Base-by-base conservation (phyloP, 2,888 invertebrate species). In the Metacarcinus magister region DNA sequence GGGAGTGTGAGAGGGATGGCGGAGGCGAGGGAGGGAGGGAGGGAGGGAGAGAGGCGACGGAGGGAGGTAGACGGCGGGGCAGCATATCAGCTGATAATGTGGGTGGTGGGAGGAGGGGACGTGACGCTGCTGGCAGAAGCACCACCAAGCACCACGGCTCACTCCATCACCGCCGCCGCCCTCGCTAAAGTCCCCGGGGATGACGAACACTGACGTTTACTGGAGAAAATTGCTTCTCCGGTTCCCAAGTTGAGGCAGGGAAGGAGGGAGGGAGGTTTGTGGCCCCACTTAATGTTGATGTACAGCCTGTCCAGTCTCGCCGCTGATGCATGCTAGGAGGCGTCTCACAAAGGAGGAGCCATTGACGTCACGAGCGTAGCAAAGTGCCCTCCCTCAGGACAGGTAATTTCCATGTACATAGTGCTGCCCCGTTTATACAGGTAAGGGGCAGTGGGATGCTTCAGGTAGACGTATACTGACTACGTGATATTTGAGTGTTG, bases 201-300 rank as follows among this genome's bases (percentile, higher is more conserved):
- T 75, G 75, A 75, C 75, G 75, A 75, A 75, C 75, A 75, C 75
- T 75, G 75, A 75, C 75, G 75, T 75, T 75, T 75, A 75, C 75
- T 75, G 75, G 75, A 28, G n/a, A 75, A 75, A 75, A 75, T 75
- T 75, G 75, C 75, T 75, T 75, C 75, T 75, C 75, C 75, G 75
- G 75, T 75, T 75, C 75, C 75, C 75, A 75, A 75, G 75, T 75
- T 75, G 75, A 75, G 75, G 75, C 75, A 75, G 75, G 75, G 75
- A 75, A 75, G 75, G 75, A 75, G 75, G 75, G 75, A n/a, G n/a
- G n/a, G 75, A 75, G 75, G 75, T 75, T 75, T 75, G 75, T 75
- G 75, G 75, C n/a, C 75, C 75, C 75, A 75, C 75, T 75, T 75
- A 75, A 75, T 75, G 75, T 75, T 75, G 75, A 75, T 28, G 75